Evolutionary conservation across 2,113 vertebrate genomes (phyloP).

Genomic region (Vulpes lagopus): DNA sequence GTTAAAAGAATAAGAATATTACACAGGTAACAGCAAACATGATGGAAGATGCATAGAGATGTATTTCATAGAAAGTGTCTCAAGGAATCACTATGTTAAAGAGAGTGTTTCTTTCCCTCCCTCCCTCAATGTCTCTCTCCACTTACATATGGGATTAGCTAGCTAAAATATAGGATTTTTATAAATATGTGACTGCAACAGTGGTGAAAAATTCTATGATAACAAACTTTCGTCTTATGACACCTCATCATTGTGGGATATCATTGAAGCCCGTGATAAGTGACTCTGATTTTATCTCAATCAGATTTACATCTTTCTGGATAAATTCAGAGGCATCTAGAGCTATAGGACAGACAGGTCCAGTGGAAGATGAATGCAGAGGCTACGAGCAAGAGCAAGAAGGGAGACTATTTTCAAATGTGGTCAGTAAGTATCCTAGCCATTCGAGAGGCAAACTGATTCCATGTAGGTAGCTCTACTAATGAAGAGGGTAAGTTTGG

Average conservation of each 20-base stretch:
- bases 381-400: background rate
- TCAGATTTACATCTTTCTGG: background rate
- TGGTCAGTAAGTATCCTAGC: background rate
- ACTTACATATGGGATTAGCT: background rate
- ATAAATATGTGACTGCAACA: background rate
- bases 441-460: background rate
- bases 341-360: background rate
- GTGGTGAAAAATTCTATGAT: background rate
- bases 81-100: background rate
- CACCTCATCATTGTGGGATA: background rate
- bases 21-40: background rate
- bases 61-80: background rate
- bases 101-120: background rate
- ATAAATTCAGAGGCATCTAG: background rate
- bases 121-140: background rate
- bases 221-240: background rate
- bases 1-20: background rate
- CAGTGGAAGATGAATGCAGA: background rate
- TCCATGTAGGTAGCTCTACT: background rate
- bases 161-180: background rate
- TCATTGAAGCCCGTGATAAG: background rate
- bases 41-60: background rate
- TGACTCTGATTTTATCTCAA: background rate
- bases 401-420: background rate
- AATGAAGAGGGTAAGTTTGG: slow-evolving; percentile 39